phyloP scores from a whole-genome alignment of 1,140 invertebrate species.

The Metopolophium dirhodum region DNA sequence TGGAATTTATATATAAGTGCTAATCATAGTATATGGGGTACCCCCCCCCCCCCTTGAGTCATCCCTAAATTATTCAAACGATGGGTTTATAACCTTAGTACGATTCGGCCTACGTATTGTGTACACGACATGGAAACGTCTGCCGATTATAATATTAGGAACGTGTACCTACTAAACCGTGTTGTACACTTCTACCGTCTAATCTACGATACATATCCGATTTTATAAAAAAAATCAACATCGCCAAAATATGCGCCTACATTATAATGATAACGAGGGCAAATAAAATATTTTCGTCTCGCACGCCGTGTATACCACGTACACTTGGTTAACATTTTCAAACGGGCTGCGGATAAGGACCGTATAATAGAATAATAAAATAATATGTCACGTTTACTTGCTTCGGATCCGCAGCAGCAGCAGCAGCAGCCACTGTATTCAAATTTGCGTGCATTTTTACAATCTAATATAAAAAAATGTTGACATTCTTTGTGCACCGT shows the following conservation, averaged over 20 bases:
- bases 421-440: background rate
- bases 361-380: background rate
- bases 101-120: background rate
- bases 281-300: background rate
- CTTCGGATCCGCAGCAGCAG: no score
- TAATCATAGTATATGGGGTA: no score
- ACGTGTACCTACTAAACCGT: no score
- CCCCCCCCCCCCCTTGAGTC: no score
- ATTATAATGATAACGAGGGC: background rate
- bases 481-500: background rate
- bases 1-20: no score
- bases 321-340: background rate
- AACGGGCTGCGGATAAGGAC: background rate
- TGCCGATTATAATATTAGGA: background rate
- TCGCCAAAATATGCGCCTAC: no score
- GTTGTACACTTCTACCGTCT: no score
- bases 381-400: background rate
- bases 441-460: background rate
- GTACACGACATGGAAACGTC: background rate
- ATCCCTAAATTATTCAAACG: no score
- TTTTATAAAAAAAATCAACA: background rate
- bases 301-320: background rate
- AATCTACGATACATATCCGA: background rate
- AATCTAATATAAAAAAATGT: constrained; percentile 13
- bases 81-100: background rate